phyloP scores from a whole-genome alignment of 2,888 invertebrate genomes.

The Brassicogethes aeneus region DNA sequence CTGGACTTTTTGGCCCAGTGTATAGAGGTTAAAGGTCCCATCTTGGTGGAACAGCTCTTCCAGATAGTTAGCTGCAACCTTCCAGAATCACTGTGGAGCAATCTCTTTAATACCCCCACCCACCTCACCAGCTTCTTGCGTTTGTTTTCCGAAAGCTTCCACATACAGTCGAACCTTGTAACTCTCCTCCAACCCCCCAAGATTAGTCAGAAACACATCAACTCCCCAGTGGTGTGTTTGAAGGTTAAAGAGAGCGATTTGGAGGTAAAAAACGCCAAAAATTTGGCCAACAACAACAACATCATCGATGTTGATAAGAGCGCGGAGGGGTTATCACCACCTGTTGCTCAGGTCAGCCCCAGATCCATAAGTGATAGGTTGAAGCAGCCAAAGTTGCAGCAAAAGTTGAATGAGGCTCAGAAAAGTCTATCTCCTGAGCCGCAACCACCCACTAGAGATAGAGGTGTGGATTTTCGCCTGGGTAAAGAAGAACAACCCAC shows the following conservation, averaged over 20 bases:
- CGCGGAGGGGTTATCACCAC: conserved; percentile 11
- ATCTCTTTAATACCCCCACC: conserved; percentile 83
- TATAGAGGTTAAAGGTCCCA: conserved; percentile 64
- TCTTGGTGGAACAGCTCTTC: conserved; percentile 81
- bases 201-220: conserved; percentile 45
- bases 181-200: conserved; percentile 71
- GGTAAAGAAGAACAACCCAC: too few relatives aligned
- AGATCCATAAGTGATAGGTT: conserved; percentile 35
- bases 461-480: conserved; percentile 25
- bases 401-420: conserved; percentile 24
- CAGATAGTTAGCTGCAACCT: conserved; percentile 61
- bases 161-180: conserved; percentile 87
- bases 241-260: conserved; percentile 18
- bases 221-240: conserved; percentile 23
- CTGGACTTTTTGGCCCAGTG: conserved; percentile 69
- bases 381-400: conserved; percentile 35
- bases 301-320: conserved; percentile 17
- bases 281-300: conserved; percentile 17
- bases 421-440: conserved; percentile 29
- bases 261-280: conserved; percentile 28
- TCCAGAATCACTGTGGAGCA: conserved; percentile 53
- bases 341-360: conserved; percentile 21
- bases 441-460: too few relatives aligned
- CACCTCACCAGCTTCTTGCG: conserved; percentile 86
- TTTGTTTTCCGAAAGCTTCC: conserved; percentile 90